These are phyloP conservation scores for Pteria penguin DNA, from an alignment of 2,888 invertebrate species.

Conservation along the genomic window DNA sequence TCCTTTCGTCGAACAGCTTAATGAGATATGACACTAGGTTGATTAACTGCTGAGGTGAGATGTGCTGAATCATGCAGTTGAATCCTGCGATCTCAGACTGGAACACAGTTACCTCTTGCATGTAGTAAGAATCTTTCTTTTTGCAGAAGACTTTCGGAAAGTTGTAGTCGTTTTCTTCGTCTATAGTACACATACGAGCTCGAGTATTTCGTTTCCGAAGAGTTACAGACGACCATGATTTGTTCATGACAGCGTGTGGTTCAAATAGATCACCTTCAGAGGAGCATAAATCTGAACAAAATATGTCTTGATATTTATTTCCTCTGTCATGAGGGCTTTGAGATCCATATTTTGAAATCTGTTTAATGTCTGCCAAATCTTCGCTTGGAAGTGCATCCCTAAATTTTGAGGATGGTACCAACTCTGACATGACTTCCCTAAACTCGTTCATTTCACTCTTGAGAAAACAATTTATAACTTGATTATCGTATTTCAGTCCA, in stretches of 20 bases:
- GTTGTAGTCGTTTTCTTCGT: constrained; percentile 8
- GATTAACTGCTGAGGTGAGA: constrained; percentile 36
- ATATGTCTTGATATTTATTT: neutral
- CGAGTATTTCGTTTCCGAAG: neutral
- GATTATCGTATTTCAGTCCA: neutral
- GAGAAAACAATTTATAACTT: neutral
- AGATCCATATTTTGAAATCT: neutral
- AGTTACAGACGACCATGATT: neutral
- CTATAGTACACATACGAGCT: neutral
- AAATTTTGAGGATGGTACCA: constrained; percentile 18
- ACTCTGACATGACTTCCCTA: neutral
- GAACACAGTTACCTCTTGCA: constrained; percentile 25
- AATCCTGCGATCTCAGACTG: constrained; percentile 31
- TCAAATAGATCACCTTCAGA: neutral
- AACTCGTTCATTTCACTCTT: constrained; percentile 8
- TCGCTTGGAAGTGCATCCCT: constrained; percentile 10
- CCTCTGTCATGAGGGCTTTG: neutral
- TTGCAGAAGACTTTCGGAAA: neutral
- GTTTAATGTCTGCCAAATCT: neutral
- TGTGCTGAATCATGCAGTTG: constrained; percentile 13
- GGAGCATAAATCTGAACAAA: neutral
- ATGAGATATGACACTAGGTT: constrained; percentile 53
- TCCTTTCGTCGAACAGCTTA: constrained; percentile 54
- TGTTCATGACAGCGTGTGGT: neutral
- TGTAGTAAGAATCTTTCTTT: neutral